Percentiles rank a stretch among this genome's conserved stretches.
phyloP scores from a whole-genome alignment of 2,888 invertebrate genomes.

The Embidobia sp. region DNA sequence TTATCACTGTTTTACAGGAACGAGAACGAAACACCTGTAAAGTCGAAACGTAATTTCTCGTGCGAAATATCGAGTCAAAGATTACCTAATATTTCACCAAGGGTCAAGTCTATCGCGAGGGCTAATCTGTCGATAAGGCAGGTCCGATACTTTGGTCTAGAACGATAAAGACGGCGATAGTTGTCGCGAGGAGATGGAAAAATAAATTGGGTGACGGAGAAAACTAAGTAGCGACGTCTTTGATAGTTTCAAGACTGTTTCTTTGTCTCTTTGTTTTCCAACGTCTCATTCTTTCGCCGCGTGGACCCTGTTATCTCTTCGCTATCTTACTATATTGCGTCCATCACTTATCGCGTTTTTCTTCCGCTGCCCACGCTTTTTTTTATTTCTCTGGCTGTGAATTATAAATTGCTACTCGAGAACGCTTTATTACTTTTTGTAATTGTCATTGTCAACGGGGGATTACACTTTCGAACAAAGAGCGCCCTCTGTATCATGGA shows the following conservation, averaged over 20 bases:
- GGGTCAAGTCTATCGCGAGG: constrained; percentile 29
- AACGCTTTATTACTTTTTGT: constrained; percentile 48
- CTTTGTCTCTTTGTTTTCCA: constrained; percentile 49
- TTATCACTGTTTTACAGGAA: too few relatives aligned
- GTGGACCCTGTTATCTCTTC: constrained; percentile 32
- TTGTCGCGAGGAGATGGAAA: constrained; percentile 34
- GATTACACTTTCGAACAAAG: constrained; percentile 32
- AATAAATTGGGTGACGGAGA: constrained; percentile 70
- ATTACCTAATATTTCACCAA: not conserved
- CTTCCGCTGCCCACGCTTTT: constrained; percentile 29
- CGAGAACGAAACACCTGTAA: too few relatives aligned
- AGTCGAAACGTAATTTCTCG: too few relatives aligned
- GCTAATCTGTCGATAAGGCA: constrained; percentile 54
- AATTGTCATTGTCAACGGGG: constrained; percentile 37
- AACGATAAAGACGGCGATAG: constrained; percentile 33
- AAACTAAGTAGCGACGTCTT: constrained; percentile 69
- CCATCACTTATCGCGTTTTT: constrained; percentile 50
- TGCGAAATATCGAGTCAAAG: not conserved
- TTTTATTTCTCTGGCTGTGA: constrained; percentile 11
- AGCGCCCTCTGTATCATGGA: not conserved
- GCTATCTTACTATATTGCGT: constrained; percentile 46
- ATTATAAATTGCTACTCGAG: constrained; percentile 55
- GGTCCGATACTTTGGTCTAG: constrained; percentile 33
- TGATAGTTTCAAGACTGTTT: constrained; percentile 61
- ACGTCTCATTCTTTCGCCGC: constrained; percentile 31